A percentile compares a stretch with the other conserved stretches of the same genome.
These are phyloP conservation scores for Plumapathes pennacea DNA, from an alignment of 92 coral and sea anemone species.

Conservation along the genomic window DNA sequence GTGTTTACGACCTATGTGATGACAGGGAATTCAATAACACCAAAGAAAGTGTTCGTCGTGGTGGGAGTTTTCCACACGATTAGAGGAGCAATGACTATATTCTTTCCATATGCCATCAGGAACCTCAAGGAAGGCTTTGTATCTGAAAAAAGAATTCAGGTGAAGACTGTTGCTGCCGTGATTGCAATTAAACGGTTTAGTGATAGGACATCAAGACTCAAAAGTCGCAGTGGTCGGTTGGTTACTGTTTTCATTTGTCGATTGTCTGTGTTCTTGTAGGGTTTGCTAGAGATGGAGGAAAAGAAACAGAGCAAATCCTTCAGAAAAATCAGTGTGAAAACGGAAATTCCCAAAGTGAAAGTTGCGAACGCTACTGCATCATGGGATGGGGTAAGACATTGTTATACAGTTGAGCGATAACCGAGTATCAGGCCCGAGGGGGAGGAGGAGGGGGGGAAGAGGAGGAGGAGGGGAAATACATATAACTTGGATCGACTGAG, in stretches of 20 bases:
- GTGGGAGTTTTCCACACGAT: slow-evolving; percentile 71
- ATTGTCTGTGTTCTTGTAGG: slow-evolving; percentile 27
- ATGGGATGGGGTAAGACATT: slow-evolving; percentile 70
- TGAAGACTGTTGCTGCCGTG: too few relatives aligned
- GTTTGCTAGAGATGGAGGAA: slow-evolving; percentile 69
- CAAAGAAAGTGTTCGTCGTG: slow-evolving; percentile 87
- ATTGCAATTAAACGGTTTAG: too few relatives aligned
- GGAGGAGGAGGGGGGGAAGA: too few relatives aligned
- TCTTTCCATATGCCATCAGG: slow-evolving; percentile 74
- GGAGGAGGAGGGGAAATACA: too few relatives aligned
- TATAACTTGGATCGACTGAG: too few relatives aligned
- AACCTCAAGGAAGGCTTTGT: slow-evolving; percentile 74
- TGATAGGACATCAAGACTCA: too few relatives aligned
- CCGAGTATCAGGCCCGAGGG: too few relatives aligned
- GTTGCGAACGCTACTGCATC: slow-evolving; percentile 70
- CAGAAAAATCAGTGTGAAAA: slow-evolving; percentile 17
- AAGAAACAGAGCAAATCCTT: too few relatives aligned
- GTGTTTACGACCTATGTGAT: slow-evolving; percentile 79
- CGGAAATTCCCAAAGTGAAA: slow-evolving; percentile 45
- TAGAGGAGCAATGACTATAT: slow-evolving; percentile 62
- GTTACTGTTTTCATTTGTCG: too few relatives aligned
- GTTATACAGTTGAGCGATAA: too few relatives aligned
- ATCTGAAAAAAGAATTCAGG: slow-evolving; percentile 76
- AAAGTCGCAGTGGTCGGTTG: too few relatives aligned
- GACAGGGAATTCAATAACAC: slow-evolving; percentile 65